Conservation (phyloP, 2,797 vertebrate genomes). For the Gorsachius magnificus region DNA sequence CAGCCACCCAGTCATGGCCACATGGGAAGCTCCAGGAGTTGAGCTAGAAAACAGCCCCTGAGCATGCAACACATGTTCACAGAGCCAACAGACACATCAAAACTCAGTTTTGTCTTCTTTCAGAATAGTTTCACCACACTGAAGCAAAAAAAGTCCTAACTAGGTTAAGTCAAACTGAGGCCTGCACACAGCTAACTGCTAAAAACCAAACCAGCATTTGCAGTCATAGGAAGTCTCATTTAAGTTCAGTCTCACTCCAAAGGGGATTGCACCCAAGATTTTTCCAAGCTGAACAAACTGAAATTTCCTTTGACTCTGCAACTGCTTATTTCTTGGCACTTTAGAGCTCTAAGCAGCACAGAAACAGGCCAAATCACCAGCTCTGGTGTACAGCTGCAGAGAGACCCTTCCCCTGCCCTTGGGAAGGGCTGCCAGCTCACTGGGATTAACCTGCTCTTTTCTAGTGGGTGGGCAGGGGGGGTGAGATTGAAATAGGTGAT, state of each 20-base stretch:
- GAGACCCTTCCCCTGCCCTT: not conserved
- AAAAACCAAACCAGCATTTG: not conserved
- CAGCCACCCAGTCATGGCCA: rapidly evolving
- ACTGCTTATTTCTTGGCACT: not conserved
- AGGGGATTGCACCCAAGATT: not conserved
- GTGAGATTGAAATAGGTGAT: not conserved
- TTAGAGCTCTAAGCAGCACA: not conserved
- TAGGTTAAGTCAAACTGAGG: not conserved
- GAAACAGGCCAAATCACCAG: not conserved
- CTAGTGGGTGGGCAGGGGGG: not conserved
- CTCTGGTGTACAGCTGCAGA: not conserved
- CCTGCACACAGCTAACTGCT: not conserved
- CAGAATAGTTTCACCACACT: not conserved
- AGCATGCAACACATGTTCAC: not conserved
- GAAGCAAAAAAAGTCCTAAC: not conserved
- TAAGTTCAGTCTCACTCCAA: not conserved
- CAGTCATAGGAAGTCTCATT: not conserved
- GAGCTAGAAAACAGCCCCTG: not conserved
- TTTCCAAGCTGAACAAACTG: not conserved
- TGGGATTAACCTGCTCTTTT: not conserved
- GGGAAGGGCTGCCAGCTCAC: not conserved
- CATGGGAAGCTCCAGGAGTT: not conserved
- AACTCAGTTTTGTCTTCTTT: not conserved
- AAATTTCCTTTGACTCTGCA: not conserved
- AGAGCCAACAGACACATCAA: not conserved